Evolutionary conservation across 2,113 vertebrate species (phyloP).

Genomic region (Cavia aperea): DNA sequence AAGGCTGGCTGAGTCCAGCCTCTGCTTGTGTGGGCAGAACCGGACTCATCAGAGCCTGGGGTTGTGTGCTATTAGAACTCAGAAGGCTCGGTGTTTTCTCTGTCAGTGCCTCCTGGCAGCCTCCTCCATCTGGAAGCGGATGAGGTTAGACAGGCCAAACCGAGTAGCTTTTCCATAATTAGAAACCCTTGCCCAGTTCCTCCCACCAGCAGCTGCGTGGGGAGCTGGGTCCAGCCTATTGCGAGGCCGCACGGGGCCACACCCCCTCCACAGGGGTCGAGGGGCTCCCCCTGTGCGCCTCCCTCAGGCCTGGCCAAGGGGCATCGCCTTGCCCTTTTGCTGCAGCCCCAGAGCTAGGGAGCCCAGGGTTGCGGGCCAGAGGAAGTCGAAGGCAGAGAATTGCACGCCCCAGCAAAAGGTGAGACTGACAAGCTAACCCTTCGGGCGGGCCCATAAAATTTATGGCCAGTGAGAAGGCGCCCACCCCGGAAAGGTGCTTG

Average conservation of each 20-base stretch:
- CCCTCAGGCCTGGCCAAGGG: not conserved
- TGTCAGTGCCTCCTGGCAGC: constrained; percentile 42
- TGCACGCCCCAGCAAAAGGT: constrained; percentile 25
- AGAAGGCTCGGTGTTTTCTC: constrained; percentile 36
- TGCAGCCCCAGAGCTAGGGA: not conserved
- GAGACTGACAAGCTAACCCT: not conserved
- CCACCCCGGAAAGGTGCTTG: constrained; percentile 35
- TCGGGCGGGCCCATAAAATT: constrained; percentile 7
- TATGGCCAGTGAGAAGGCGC: not conserved
- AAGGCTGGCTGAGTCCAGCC: not conserved
- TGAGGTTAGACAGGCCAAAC: constrained; percentile 31
- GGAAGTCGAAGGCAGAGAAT: not conserved
- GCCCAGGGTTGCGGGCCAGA: not conserved
- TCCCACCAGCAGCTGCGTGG: not conserved
- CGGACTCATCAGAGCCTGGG: not conserved
- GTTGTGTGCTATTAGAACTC: not conserved
- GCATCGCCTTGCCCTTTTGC: not conserved
- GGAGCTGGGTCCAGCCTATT: constrained; percentile 30
- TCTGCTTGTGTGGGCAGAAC: not conserved
- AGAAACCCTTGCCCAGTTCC: constrained; percentile 59
- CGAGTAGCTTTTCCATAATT: constrained; percentile 40
- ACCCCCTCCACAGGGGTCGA: not conserved
- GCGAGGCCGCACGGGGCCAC: not conserved
- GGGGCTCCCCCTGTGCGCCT: not conserved
- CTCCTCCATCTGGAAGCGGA: constrained; percentile 9